A percentile compares a stretch with the other conserved stretches of the same genome.
Conservation (phyloP, 2,888 invertebrate species). For the Adelognathus sp. region DNA sequence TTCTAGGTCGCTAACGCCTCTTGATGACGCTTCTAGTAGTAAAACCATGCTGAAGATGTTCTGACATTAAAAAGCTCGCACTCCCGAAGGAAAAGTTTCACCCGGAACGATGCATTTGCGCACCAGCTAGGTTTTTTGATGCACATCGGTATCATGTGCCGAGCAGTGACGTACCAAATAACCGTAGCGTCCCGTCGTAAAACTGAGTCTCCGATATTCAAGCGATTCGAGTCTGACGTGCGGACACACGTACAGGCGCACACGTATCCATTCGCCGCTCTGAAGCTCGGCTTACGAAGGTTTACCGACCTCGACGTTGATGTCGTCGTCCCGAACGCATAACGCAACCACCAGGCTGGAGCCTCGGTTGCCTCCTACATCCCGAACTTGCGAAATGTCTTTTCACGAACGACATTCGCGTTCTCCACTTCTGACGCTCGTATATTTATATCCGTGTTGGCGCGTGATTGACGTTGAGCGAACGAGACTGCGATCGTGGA, state of each 20-base stretch:
- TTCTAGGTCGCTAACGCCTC: no score
- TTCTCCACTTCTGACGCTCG: not conserved
- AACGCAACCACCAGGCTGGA: conserved; percentile 1
- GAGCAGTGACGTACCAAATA: conserved; percentile 62
- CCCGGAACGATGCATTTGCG: no score
- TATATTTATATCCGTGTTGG: conserved; percentile 1
- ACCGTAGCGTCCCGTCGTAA: conserved; percentile 58
- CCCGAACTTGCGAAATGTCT: conserved; percentile 28
- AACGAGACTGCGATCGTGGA: conserved; percentile 43
- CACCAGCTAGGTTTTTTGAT: not conserved
- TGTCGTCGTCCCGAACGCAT: conserved; percentile 41
- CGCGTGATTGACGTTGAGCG: conserved; percentile 41
- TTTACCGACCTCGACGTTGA: conserved; percentile 52
- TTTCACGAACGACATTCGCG: conserved; percentile 44
- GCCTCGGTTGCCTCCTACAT: conserved; percentile 36
- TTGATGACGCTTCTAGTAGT: no score
- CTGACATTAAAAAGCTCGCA: no score
- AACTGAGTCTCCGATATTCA: conserved; percentile 70
- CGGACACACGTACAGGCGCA: not conserved
- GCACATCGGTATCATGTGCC: not conserved
- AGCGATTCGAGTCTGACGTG: conserved; percentile 11
- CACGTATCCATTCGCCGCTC: not conserved
- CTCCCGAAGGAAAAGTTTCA: no score
- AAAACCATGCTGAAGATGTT: no score
- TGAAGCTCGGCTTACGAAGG: conserved; percentile 1